Base-by-base conservation (phyloP, 2,113 vertebrate species). In the Noturus placidus region DNA sequence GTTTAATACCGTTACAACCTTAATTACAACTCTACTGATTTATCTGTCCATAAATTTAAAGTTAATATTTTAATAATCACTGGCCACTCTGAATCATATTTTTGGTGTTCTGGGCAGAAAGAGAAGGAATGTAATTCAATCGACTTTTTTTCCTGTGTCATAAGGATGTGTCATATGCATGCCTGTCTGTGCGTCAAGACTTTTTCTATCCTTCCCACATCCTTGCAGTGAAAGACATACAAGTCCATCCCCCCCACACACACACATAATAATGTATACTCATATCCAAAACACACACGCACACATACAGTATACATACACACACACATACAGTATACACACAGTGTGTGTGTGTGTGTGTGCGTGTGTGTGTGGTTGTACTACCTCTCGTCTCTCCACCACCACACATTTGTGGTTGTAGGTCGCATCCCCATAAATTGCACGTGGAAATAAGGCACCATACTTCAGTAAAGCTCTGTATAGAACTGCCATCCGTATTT, bases 141-240 rank as follows among this genome's bases (percentile, higher is more conserved):
- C 93, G 90, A 90, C 90, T 72, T 72, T 84, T 84, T 92, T 86
- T 90, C 35, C 56, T 80, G 87, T 90, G 84, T 89, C 89, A 92
- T 92, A 93, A 95, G 84, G 90, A 94, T 88, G 93, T 94, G 93
- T 93, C 93, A 95, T 92, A 95, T 94, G 93, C 91, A 69, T 92
- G 91, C 94, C 92, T 93, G 92, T 88, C 92, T 93, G 92, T 88
- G 93, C 90, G 91, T 93, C 92, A 90, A 91, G 88, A 92, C 87
- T 92, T 93, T 91, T 92, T 94, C 91, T 89, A 86, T 89, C 86
- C 89, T 91, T 91, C 90, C 88, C 90, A 93, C 89, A 89, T 89
- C 89, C 8, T 74, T 83, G 83, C 82, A 82, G 25, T 50, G 67
- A 84, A 83, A 83, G 70, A 87, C 50, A 56, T 65, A 81, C 54